phyloP scores from a whole-genome alignment of 2,797 vertebrate genomes.

The Remorina albescens region DNA sequence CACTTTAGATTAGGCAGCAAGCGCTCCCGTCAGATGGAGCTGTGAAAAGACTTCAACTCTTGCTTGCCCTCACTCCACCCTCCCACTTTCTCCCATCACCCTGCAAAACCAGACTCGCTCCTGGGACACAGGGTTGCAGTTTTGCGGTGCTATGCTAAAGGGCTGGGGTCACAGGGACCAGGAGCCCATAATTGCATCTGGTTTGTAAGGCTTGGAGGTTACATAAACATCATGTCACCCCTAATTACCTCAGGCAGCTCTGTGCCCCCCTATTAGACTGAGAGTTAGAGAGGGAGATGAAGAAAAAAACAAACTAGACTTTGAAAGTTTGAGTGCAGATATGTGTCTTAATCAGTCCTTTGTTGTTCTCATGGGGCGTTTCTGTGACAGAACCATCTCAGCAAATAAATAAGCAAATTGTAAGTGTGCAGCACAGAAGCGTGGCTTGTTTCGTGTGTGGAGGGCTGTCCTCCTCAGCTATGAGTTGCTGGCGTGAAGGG shows the following conservation, averaged over 20 bases:
- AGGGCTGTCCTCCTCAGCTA: constrained; percentile 49
- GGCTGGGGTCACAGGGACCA: constrained; percentile 77
- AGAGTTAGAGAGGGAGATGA: constrained; percentile 43
- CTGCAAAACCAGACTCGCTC: constrained; percentile 63
- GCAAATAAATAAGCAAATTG: constrained; percentile 72
- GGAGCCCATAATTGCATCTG: constrained; percentile 84
- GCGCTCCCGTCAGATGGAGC: constrained; percentile 76
- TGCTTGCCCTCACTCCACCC: constrained; percentile 53
- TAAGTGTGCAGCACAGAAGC: constrained; percentile 66
- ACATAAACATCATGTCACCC: constrained; percentile 87
- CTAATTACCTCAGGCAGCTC: constrained; percentile 79
- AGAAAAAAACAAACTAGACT: constrained; percentile 40
- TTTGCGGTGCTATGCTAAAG: constrained; percentile 58
- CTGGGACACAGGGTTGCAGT: constrained; percentile 67
- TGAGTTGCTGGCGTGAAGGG: constrained; percentile 60
- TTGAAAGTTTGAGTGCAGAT: constrained; percentile 24
- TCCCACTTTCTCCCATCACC: constrained; percentile 60
- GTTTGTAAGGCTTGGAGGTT: constrained; percentile 85
- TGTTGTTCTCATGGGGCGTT: no score
- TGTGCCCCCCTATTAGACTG: constrained; percentile 34
- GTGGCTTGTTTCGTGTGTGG: constrained; percentile 43
- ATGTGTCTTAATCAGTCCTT: constrained; percentile 58
- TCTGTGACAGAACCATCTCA: no score
- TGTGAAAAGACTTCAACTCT: constrained; percentile 84
- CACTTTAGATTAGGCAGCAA: constrained; percentile 82